A percentile compares a stretch with the other conserved stretches of the same genome.
Evolutionary conservation across 1,140 invertebrate species (phyloP).

Genomic region (Apis dorsata): DNA sequence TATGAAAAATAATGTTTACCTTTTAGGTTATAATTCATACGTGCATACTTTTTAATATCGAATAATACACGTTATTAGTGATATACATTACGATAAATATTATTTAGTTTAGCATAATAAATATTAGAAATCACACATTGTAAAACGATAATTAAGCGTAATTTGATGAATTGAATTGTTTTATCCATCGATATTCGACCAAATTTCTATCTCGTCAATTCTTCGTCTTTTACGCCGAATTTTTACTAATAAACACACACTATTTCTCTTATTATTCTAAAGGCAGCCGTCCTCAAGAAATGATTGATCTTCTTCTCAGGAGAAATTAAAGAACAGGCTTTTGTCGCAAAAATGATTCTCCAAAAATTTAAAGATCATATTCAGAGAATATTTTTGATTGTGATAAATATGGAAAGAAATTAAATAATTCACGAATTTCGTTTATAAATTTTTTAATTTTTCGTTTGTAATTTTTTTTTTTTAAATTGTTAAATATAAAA

Average conservation of each 20-base stretch:
- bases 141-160: slow-evolving; percentile 19
- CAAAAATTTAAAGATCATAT: not conserved
- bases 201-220: slow-evolving; percentile 59
- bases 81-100: not conserved
- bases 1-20: not conserved
- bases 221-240: slow-evolving; percentile 45
- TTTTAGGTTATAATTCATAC: slow-evolving; percentile 17
- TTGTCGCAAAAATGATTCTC: not conserved
- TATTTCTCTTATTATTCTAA: slow-evolving; percentile 58
- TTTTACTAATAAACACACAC: slow-evolving; percentile 26
- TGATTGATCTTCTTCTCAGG: slow-evolving; percentile 20
- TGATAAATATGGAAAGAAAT: not conserved
- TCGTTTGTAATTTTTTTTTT: too few species aligned
- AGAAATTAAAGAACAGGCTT: not conserved
- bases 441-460: too few species aligned
- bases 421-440: too few species aligned
- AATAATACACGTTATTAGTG: not conserved
- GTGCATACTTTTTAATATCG: slow-evolving; percentile 8
- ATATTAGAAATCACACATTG: not conserved
- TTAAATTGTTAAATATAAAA: too few species aligned
- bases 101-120: slow-evolving; percentile 5
- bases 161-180: slow-evolving; percentile 26
- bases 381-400: not conserved
- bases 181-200: slow-evolving; percentile 49
- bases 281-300: slow-evolving; percentile 52